These are phyloP conservation scores for Macrocentrus cingulum DNA, from an alignment of 1,140 invertebrate species.

Conservation along the genomic window DNA sequence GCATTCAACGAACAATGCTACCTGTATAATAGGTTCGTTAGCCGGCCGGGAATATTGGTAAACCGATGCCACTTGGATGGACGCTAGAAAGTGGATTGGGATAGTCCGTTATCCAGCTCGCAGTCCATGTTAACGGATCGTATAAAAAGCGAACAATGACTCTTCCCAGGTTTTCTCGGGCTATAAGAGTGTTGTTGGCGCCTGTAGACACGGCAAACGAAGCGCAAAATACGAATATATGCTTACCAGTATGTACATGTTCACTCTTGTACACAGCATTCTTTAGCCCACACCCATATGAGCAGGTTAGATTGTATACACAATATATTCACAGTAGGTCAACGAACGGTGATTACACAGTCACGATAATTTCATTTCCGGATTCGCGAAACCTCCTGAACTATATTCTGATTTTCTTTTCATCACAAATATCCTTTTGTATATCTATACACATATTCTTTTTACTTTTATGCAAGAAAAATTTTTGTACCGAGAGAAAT, in stretches of 20 bases:
- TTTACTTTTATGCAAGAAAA: neutral
- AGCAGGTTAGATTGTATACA: no score
- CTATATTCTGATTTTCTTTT: slow-evolving; percentile 7
- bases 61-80: no score
- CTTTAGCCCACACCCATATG: neutral
- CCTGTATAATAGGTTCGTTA: neutral
- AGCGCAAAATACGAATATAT: slow-evolving; percentile 12
- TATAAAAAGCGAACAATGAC: slow-evolving; percentile 24
- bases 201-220: slow-evolving; percentile 14
- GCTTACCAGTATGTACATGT: slow-evolving; percentile 14
- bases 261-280: neutral
- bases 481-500: no score
- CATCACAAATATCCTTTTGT: neutral
- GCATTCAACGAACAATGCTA: no score
- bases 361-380: slow-evolving; percentile 26
- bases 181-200: slow-evolving; percentile 14
- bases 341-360: slow-evolving; percentile 30
- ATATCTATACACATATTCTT: slow-evolving; percentile 7
- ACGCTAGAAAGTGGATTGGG: slow-evolving; percentile 24
- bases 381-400: slow-evolving; percentile 21
- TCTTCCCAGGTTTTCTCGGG: slow-evolving; percentile 16
- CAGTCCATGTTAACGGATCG: slow-evolving; percentile 13
- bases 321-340: slow-evolving; percentile 28
- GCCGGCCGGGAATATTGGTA: neutral
- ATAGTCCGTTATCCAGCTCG: slow-evolving; percentile 18